Base-by-base conservation (phyloP, 2,888 invertebrate species). In the Zeuzera pyrina region DNA sequence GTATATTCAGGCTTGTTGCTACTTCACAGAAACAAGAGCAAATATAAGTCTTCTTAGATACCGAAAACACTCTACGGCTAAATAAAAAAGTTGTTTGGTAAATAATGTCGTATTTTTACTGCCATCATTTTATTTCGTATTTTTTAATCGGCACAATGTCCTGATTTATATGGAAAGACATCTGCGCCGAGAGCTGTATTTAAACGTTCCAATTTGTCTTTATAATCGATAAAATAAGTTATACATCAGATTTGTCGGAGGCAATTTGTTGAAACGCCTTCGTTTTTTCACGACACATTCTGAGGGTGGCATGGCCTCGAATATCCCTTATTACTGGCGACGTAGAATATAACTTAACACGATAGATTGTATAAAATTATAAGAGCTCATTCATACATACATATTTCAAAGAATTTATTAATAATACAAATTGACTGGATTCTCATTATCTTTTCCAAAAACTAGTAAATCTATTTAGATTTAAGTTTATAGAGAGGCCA, bases 281-380 rank as follows among this genome's bases (percentile, higher is more conserved):
- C 27, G 8, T 19, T 19, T 19, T 19, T 19, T 45, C 43, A 39
- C 38, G 33, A 29, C 29, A 34, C 33, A 29, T 24, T 37, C 5
- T 19, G 19, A 19, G 19, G 19, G 23, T 30, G 33, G 35, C 40
- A 41, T 34, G 30, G 31, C 29, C 15, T 11, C 28, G 15, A 16
- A 27, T 27, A 14, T 13, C 12, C 8, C 19, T 19, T 19, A 19
- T 19, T 19, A 19, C 19, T 5, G 8, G 6, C 5, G 8, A 5
- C 2, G 5, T 19, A 19, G 19, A 19, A 19, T 8, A 8, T 19
- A 19, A 19, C 19, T 19, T 5, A 19, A 5, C 5, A 8, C 28
- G 31, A 33, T 35, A 35, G 30, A 33, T 34, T n/a, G n/a, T n/a
- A n/a, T n/a, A n/a, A n/a, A n/a, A n/a, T n/a, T n/a, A n/a, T n/a